Evolutionary conservation across 2,888 invertebrate genomes (phyloP), one percentile per base, ranked within the genome.

Genomic region (Automeris io): DNA sequence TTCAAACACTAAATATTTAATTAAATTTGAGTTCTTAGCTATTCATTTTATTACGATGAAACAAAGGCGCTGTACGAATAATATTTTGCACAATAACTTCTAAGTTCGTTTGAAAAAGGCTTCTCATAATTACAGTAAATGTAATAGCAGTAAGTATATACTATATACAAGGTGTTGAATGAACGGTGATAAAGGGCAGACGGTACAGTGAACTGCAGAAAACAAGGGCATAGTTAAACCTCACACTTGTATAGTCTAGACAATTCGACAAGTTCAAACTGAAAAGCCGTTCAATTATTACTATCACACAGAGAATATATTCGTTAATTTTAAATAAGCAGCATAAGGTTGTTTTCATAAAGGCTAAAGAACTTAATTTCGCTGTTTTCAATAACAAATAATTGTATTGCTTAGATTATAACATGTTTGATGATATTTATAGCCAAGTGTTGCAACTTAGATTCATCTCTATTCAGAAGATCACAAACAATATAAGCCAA

Each of bases 161-260:
- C 47, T 51, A 47, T 51, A 39, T 36, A 57, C 49, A 51, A 39
- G 12, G 11, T 9, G 21, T 39, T 13, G 21, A 13, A 25, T 21
- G 23, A 11, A 7, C 16, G 16, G 21, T 22, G 25, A 13, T 11
- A 21, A 56, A 61, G 64, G 68, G 60, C 70, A 63, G 62, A 67
- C 66, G 44, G 72, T 53, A 54, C 70, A 61, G 47, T 69, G 71
- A 73, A 69, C 74, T 57, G 53, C n/a, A 41, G 45, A 53, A 57
- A 54, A 34, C 51, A 61, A 65, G 62, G 65, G 43, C 66, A 45
- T 56, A 52, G 50, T 46, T 45, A 54, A 52, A 50, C 54, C 51
- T n/a, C n/a, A 54, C 35, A 54, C 51, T 66, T 64, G 49, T 44
- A 39, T 43, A 42, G 34, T 34, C 65, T 66, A 63, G 68, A 65